A percentile compares a stretch with the other conserved stretches of the same genome.
Conservation (phyloP, 2,797 vertebrate species). For the Enteromius radiatus region DNA sequence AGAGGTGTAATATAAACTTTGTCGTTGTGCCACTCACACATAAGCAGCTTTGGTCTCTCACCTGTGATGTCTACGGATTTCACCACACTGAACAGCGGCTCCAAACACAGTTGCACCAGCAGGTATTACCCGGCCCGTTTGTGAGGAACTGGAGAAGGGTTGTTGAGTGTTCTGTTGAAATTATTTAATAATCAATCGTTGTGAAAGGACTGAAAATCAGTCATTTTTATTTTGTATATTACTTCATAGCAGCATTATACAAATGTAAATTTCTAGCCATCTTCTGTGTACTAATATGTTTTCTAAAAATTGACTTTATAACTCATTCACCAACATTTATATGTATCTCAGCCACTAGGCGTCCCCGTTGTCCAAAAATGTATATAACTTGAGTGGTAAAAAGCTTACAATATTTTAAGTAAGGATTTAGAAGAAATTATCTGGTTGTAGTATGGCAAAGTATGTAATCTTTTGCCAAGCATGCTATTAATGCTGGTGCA, state of each 20-base stretch:
- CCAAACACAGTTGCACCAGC: slow-evolving; percentile 89
- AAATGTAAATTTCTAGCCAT: neutral
- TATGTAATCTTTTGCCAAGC: neutral
- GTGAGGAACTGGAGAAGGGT: slow-evolving; percentile 63
- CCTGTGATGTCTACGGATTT: slow-evolving; percentile 96
- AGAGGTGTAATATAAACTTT: neutral
- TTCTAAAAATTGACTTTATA: neutral
- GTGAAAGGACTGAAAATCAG: neutral
- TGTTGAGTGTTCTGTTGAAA: slow-evolving; percentile 64
- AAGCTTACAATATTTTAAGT: neutral
- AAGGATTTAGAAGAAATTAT: slow-evolving; percentile 3
- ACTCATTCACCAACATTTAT: neutral
- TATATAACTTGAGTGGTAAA: neutral
- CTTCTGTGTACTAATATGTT: neutral
- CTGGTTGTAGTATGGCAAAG: neutral
- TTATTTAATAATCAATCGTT: neutral
- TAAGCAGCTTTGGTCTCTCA: slow-evolving; percentile 59
- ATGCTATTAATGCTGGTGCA: neutral
- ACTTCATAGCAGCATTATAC: neutral
- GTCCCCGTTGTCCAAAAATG: slow-evolving; percentile 26
- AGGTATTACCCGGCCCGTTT: slow-evolving; percentile 91
- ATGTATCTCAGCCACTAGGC: slow-evolving; percentile 40
- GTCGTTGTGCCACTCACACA: neutral
- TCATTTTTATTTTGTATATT: neutral
- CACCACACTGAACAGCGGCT: slow-evolving; percentile 89